A percentile compares a stretch with the other conserved stretches of the same genome.
Evolutionary conservation across 2,113 vertebrate species (phyloP).

Genomic region (Ptychochromis oligacanthus): DNA sequence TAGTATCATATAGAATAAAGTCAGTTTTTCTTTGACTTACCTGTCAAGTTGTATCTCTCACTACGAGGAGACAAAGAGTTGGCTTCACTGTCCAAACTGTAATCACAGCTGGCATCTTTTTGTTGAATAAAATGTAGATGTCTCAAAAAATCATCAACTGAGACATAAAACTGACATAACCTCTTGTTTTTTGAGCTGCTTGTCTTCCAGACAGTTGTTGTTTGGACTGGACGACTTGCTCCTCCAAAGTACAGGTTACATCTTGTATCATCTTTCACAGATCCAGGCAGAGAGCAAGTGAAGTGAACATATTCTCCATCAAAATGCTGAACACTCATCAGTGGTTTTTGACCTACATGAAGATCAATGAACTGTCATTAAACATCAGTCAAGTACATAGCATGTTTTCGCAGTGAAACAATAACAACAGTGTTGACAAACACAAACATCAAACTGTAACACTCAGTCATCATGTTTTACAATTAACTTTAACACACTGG

Average conservation of each 20-base stretch:
- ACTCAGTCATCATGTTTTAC: background rate
- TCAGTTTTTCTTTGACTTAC: background rate
- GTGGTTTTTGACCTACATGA: constrained; percentile 6
- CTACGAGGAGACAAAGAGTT: constrained; percentile 31
- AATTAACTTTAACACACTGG: background rate
- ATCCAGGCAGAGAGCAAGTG: constrained; percentile 2
- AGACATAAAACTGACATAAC: constrained; percentile 1
- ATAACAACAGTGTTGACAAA: background rate
- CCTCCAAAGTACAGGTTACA: constrained; percentile 48
- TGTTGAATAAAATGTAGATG: background rate
- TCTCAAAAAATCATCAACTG: background rate
- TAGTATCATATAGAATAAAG: rapidly evolving
- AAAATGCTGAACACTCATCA: rapidly evolving
- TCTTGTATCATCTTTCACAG: background rate
- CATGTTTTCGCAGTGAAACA: background rate
- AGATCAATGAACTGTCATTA: background rate
- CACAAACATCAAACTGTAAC: rapidly evolving
- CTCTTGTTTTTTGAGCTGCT: rapidly evolving
- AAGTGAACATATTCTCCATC: rapidly evolving
- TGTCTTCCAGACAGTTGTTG: rapidly evolving
- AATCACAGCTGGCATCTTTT: constrained; percentile 36
- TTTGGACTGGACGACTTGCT: rapidly evolving
- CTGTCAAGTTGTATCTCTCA: background rate
- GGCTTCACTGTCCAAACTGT: background rate
- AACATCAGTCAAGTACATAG: background rate